A percentile compares a stretch with the other conserved stretches of the same genome.
phyloP scores from a whole-genome alignment of 1,140 invertebrate genomes.

The Chymomyza costata region DNA sequence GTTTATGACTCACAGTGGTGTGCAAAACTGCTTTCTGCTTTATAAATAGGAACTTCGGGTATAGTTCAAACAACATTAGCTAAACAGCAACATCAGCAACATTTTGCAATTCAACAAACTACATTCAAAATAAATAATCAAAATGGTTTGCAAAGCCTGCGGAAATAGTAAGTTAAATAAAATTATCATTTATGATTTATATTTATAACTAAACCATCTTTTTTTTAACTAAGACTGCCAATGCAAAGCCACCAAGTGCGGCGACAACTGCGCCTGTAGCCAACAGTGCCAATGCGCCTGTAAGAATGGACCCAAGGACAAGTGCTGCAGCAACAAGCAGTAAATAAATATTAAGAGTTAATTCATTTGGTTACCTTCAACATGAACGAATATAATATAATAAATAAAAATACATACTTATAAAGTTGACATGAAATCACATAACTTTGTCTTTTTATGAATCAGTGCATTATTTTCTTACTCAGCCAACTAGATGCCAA shows the following conservation, averaged over 20 bases:
- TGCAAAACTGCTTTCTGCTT: slow-evolving; percentile 36
- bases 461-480: no score
- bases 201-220: not conserved
- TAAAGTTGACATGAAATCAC: no score
- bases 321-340: slow-evolving; percentile 48
- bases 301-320: slow-evolving; percentile 57
- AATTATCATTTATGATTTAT: not conserved
- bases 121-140: not conserved
- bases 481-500: no score
- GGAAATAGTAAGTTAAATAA: slow-evolving; percentile 46
- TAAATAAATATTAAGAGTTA: no score
- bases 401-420: no score
- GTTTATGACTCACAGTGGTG: slow-evolving; percentile 10
- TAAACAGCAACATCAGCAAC: slow-evolving; percentile 18
- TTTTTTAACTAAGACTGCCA: slow-evolving; percentile 36
- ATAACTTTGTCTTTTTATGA: no score
- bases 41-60: slow-evolving; percentile 34
- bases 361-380: no score
- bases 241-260: slow-evolving; percentile 54
- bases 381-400: no score
- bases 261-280: slow-evolving; percentile 58
- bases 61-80: not conserved
- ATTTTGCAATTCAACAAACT: slow-evolving; percentile 4
- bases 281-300: slow-evolving; percentile 53
- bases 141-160: slow-evolving; percentile 58